Evolutionary conservation across 2,888 invertebrate species (phyloP).

Genomic region (Himalopsyche kuldschensis): DNA sequence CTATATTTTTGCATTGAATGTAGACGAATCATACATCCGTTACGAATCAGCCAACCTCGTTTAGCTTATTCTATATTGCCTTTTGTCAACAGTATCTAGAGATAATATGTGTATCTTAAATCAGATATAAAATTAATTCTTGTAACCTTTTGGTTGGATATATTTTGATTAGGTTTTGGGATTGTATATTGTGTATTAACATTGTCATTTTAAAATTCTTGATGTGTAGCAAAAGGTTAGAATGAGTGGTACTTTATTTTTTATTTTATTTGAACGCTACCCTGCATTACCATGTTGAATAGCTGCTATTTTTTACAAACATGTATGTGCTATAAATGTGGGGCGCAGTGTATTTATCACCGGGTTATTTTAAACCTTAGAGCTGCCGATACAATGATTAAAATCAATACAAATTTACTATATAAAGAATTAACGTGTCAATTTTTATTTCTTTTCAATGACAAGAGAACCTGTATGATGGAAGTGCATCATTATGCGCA

Average conservation of each 20-base stretch:
- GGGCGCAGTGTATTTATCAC: neutral
- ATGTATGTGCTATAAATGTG: neutral
- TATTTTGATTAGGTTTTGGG: neutral
- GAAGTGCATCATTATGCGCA: neutral
- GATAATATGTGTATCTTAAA: neutral
- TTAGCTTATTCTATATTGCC: neutral
- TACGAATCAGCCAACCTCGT: neutral
- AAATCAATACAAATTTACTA: neutral
- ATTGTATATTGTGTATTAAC: neutral
- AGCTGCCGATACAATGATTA: neutral
- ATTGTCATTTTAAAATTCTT: neutral
- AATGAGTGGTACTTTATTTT: neutral
- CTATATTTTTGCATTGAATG: neutral
- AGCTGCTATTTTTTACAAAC: neutral
- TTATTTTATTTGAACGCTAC: neutral
- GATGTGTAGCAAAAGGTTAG: conserved; percentile 1
- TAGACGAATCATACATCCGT: neutral
- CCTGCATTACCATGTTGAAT: neutral
- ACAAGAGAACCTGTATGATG: conserved; percentile 4
- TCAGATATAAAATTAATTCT: neutral
- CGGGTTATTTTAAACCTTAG: neutral
- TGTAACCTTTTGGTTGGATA: neutral
- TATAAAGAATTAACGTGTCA: conserved; percentile 13
- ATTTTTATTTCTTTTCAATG: conserved; percentile 8
- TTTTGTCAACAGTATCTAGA: neutral